Evolutionary conservation across 2,888 invertebrate species (phyloP).

Genomic region (Phyto melanocephala): DNA sequence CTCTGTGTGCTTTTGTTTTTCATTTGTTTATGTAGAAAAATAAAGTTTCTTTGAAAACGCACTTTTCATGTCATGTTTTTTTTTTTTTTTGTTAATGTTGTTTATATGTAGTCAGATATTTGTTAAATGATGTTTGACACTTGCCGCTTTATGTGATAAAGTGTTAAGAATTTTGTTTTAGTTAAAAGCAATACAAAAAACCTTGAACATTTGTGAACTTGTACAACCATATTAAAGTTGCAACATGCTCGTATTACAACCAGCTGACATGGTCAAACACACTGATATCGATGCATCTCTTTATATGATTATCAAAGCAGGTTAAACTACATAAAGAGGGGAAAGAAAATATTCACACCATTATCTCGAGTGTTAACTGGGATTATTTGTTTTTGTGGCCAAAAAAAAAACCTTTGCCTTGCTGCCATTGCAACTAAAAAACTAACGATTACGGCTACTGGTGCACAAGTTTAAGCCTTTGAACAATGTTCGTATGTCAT

Average conservation of each 20-base stretch:
- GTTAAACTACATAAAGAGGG: neutral
- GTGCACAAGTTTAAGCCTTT: slow-evolving; percentile 8
- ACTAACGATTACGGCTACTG: neutral
- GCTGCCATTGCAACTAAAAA: no score
- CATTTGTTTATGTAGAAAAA: neutral
- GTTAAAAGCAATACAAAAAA: neutral
- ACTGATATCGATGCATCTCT: neutral
- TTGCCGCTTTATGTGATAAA: slow-evolving; percentile 50
- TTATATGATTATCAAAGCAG: slow-evolving; percentile 7
- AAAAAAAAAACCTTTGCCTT: neutral
- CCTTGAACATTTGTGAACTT: slow-evolving; percentile 41
- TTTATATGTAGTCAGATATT: slow-evolving; percentile 17
- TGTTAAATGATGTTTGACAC: slow-evolving; percentile 39
- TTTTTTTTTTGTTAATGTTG: slow-evolving; percentile 28
- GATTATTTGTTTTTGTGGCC: slow-evolving; percentile 19
- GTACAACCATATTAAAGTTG: slow-evolving; percentile 5
- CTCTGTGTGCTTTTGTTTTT: neutral
- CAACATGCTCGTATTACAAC: slow-evolving; percentile 23
- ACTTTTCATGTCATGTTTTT: slow-evolving; percentile 36
- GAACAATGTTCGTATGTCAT: neutral
- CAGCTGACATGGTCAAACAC: slow-evolving; percentile 30
- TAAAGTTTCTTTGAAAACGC: slow-evolving; percentile 13
- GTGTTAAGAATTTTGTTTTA: slow-evolving; percentile 48
- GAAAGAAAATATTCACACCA: neutral
- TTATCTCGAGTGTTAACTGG: slow-evolving; percentile 19